phyloP scores from a whole-genome alignment of 92 coral and sea anemone species.

The Actinernus sp. region DNA sequence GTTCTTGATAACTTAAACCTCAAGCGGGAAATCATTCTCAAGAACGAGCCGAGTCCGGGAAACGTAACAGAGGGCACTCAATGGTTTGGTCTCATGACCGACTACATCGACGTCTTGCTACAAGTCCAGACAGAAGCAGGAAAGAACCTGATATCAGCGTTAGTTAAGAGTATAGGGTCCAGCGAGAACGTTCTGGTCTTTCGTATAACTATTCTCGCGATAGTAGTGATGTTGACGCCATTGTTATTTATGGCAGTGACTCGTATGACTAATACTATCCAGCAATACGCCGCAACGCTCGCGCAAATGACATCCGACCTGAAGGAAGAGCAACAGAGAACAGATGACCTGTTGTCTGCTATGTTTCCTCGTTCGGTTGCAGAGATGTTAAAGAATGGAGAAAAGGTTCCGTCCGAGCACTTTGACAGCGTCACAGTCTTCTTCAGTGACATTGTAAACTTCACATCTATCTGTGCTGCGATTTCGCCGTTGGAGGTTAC shows the following conservation, averaged over 20 bases:
- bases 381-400: conserved; percentile 59
- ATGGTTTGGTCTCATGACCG: conserved; percentile 70
- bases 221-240: conserved; percentile 53
- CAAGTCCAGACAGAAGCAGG: conserved; percentile 57
- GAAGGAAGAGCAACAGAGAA: conserved; percentile 69
- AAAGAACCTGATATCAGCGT: background rate
- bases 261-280: conserved; percentile 63
- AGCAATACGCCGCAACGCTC: conserved; percentile 50
- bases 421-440: conserved; percentile 73
- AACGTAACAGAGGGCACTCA: conserved; percentile 9
- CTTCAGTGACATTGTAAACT: conserved; percentile 78
- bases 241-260: conserved; percentile 46
- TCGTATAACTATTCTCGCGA: conserved; percentile 14
- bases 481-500: conserved; percentile 74
- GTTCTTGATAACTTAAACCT: background rate
- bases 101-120: conserved; percentile 55
- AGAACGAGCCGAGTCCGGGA: conserved; percentile 15
- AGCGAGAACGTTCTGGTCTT: conserved; percentile 19
- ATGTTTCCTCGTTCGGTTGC: conserved; percentile 84
- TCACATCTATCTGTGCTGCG: conserved; percentile 59
- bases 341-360: conserved; percentile 61
- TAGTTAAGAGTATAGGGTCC: conserved; percentile 7
- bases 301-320: conserved; percentile 50
- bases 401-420: conserved; percentile 62
- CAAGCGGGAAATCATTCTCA: conserved; percentile 39